Conservation (phyloP, 1,140 invertebrate species). For the Nixonia krombeini region DNA sequence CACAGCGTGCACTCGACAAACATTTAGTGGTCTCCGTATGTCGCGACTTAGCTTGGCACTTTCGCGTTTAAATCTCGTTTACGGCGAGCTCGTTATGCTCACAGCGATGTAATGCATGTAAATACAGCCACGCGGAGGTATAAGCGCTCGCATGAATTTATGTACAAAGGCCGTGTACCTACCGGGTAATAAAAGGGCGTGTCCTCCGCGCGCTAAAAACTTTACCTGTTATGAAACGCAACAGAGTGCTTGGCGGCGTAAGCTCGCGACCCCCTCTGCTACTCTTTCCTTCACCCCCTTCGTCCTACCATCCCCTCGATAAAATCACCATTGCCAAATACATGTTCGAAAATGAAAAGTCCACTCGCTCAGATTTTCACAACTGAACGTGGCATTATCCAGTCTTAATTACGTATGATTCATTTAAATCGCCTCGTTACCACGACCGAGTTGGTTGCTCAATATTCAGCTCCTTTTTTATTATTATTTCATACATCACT, state of each 20-base stretch:
- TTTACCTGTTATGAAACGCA: constrained; percentile 63
- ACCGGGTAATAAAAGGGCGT: constrained; percentile 54
- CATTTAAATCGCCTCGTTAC: no score
- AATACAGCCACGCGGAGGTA: constrained; percentile 46
- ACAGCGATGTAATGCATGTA: constrained; percentile 52
- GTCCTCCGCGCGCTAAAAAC: constrained; percentile 53
- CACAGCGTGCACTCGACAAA: constrained; percentile 27
- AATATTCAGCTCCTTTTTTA: no score
- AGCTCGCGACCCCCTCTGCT: constrained; percentile 1
- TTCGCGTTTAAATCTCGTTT: constrained; percentile 56
- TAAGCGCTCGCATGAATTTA: constrained; percentile 35
- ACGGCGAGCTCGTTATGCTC: constrained; percentile 40
- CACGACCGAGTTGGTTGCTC: no score
- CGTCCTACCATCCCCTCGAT: no score
- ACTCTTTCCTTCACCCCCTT: constrained; percentile 3
- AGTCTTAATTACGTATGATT: no score
- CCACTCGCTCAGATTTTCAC: no score
- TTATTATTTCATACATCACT: no score
- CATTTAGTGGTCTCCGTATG: constrained; percentile 39
- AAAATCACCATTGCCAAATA: no score
- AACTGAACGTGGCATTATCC: no score
- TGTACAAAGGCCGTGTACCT: constrained; percentile 38
- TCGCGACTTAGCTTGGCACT: constrained; percentile 47
- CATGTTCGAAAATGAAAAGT: no score
- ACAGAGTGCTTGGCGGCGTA: constrained; percentile 11